Evolutionary conservation across 2,888 invertebrate species (phyloP), one percentile per base, ranked within the genome.

Genomic region (Volucella bombylans): DNA sequence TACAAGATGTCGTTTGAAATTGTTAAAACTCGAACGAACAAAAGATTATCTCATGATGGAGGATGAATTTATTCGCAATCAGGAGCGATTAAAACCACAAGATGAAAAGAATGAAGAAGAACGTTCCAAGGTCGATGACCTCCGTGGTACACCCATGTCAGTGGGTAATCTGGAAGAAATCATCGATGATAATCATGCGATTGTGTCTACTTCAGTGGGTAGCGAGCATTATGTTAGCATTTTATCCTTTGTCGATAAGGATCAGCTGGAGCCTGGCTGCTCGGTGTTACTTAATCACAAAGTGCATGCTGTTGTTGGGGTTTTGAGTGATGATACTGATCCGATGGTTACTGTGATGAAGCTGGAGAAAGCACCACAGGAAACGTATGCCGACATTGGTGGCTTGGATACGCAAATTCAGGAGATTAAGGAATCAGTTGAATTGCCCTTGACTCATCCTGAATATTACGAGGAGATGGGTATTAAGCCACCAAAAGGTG

Each of bases 331-430:
- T 92, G 99, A 99, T 90, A 99, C 99, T 11, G 99, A 99, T 92
- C 99, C 99, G 4, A 99, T 99, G 99, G 99, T 99, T 2, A 99
- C 99, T 11, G 99, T 99, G 1, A 99, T 99, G 99, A 99, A 99
- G 92, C 92, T 99, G 57, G 99, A 99, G 91, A 99, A 99, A 90
- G 99, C 99, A 9, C 99, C 99, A 0, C 99, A 98, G 91, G 99
- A 99, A 92, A 99, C 99, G 0, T 99, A 99, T 91, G 99, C 99
- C 12, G 99, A 98, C 92, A 99, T 99, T 91, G 99, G 99, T 90
- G 99, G 98, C 14, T 93, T 99, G 11, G 99, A 99, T 90, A 97
- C 96, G 45, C 99, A 99, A 92, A 99, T 99, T 90, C 99, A 98
- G 91, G 97, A 98, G 92, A 98, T 98, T 82, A 98, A 98, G 92